These are phyloP conservation scores for Cephus sareptanus DNA, from an alignment of 2,888 invertebrate genomes.

Conservation along the genomic window DNA sequence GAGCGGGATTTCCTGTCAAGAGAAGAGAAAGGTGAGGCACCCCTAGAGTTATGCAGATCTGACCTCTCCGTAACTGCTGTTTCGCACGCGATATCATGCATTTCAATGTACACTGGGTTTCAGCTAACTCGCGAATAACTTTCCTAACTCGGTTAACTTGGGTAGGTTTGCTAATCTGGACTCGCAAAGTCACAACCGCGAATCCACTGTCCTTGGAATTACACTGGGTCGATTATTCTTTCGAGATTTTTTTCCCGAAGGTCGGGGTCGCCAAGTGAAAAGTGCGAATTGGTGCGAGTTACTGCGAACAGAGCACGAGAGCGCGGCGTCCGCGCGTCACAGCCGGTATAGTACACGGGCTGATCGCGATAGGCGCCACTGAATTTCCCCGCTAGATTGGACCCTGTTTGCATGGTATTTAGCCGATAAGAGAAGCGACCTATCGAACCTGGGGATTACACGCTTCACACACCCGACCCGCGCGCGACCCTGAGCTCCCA, in stretches of 20 bases:
- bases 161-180: not conserved
- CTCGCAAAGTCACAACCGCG: not conserved
- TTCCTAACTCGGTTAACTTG: no score
- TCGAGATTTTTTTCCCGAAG: not conserved
- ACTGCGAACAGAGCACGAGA: no score
- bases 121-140: conserved; percentile 37
- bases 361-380: conserved; percentile 30
- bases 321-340: no score
- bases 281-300: no score
- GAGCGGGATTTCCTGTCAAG: conserved; percentile 20
- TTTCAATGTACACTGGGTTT: conserved; percentile 52
- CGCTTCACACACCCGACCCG: conserved; percentile 42
- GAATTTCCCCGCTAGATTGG: conserved; percentile 46
- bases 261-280: not conserved
- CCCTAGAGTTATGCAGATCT: conserved; percentile 58
- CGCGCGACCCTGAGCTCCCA: conserved; percentile 18
- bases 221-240: not conserved
- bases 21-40: conserved; percentile 36
- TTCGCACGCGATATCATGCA: conserved; percentile 58
- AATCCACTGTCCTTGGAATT: not conserved
- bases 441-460: conserved; percentile 51
- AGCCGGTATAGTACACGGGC: no score
- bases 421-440: conserved; percentile 48
- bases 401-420: conserved; percentile 56
- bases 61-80: conserved; percentile 50